Conservation (phyloP, 1,140 invertebrate species). For the Centruroides sculpturatus region DNA sequence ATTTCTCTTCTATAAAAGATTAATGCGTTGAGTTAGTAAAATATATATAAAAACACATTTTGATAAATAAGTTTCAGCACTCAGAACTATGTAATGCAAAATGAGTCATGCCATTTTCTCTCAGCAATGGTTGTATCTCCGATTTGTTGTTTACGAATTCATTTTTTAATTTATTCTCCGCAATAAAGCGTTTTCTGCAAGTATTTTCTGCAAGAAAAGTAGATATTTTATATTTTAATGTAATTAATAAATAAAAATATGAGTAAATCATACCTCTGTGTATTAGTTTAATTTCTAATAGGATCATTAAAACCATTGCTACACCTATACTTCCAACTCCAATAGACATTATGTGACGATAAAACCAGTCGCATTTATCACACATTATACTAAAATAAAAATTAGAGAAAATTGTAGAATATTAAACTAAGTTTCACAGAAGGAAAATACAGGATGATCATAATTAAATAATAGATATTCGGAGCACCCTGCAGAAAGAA, state of each 20-base stretch:
- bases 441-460: too few species aligned
- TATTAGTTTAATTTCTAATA: background rate
- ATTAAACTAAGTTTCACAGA: background rate
- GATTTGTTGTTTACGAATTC: background rate
- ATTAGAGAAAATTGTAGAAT: background rate
- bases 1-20: too few species aligned
- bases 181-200: background rate
- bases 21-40: too few species aligned
- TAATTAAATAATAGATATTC: too few species aligned
- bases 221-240: background rate
- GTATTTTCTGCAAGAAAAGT: background rate
- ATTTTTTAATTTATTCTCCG: background rate
- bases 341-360: conserved; percentile 4
- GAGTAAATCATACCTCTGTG: background rate
- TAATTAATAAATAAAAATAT: background rate
- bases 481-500: too few species aligned
- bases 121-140: background rate
- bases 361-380: conserved; percentile 10
- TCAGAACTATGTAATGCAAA: too few species aligned
- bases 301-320: background rate
- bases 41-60: too few species aligned
- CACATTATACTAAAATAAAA: conserved; percentile 1
- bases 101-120: background rate
- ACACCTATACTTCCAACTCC: conserved; percentile 4
- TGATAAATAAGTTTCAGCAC: too few species aligned